Percentiles rank a stretch among this genome's conserved stretches.
These are phyloP conservation scores for Platycercus adscitus DNA, from an alignment of 2,113 vertebrate genomes.

Conservation along the genomic window DNA sequence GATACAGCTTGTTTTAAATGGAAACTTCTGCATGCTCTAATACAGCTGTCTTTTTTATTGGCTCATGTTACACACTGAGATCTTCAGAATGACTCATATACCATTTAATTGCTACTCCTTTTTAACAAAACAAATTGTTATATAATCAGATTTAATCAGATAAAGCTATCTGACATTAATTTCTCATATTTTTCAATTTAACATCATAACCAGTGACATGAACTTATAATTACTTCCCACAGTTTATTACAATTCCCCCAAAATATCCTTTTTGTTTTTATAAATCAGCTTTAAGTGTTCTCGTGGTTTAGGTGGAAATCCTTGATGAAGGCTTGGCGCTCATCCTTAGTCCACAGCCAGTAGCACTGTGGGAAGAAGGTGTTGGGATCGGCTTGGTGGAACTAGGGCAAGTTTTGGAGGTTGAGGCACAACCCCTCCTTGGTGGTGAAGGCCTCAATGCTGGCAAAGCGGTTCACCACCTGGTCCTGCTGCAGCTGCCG, in stretches of 20 bases:
- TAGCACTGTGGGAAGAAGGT: constrained; percentile 94
- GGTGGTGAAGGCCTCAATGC: constrained; percentile 84
- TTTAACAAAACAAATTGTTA: not conserved
- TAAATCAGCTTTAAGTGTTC: not conserved
- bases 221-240: not conserved
- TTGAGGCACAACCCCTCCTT: constrained; percentile 92
- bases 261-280: rapidly evolving
- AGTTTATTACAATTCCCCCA: not conserved
- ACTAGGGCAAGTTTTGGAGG: constrained; percentile 88
- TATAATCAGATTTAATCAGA: not conserved
- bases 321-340: constrained; percentile 83
- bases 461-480: constrained; percentile 87
- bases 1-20: not conserved
- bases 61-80: not conserved
- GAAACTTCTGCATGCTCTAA: not conserved
- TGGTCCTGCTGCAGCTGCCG: constrained; percentile 82
- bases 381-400: constrained; percentile 82
- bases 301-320: not conserved
- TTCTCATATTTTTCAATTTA: not conserved
- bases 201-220: not conserved
- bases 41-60: not conserved
- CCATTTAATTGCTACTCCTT: not conserved
- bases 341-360: constrained; percentile 80
- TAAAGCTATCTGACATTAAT: not conserved
- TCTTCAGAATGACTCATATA: not conserved